Evolutionary conservation across 92 coral and sea anemone species (phyloP), one percentile per base, ranked within the genome.

Genomic region (Epizoanthus illoricatus): DNA sequence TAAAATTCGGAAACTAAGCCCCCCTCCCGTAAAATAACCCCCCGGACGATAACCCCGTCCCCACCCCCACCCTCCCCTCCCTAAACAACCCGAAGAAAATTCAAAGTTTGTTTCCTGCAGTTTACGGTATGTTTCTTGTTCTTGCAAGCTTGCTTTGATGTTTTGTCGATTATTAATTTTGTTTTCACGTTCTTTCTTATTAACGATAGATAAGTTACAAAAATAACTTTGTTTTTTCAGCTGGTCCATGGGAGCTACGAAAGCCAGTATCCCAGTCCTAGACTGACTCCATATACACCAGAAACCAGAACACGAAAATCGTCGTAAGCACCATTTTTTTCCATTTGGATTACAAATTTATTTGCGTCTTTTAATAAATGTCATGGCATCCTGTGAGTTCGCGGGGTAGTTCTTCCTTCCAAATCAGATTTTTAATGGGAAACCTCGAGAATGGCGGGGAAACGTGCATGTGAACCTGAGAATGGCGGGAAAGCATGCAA

Each of bases 221-320:
- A 40, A 78, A 1, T 12, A 18, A 61, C 15, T 62, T 62, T 63
- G 28, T 62, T 19, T 78, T 42, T 76, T 7, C 8, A 78, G 82
- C 61, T 19, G 82, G 82, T 5, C 82, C 82, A 39, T 78, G 82
- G 82, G 82, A 78, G 71, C 39, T 78, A 15, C 16, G 82, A 15
- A 78, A 78, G 71, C 82, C 82, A 1, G 19, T 78, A 59, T 78
- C 82, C 7, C 82, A 78, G 43, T 78, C 82, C 8, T 78, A 63
- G 43, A 40, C 21, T 17, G 15, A 16, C 5, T 6, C 21, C 58
- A 43, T 19, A 39, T 13, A 19, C 17, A 42, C 4, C 71, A 33
- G 13, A 8, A 49, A 2, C 56, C 56, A 41, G 21, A 76, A 78
- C 71, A 62, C 9, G 60, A 21, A 21, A 63, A 45, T 70, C n/a